Evolutionary conservation across 2,888 invertebrate genomes (phyloP).

Genomic region (Melanophora roralis): DNA sequence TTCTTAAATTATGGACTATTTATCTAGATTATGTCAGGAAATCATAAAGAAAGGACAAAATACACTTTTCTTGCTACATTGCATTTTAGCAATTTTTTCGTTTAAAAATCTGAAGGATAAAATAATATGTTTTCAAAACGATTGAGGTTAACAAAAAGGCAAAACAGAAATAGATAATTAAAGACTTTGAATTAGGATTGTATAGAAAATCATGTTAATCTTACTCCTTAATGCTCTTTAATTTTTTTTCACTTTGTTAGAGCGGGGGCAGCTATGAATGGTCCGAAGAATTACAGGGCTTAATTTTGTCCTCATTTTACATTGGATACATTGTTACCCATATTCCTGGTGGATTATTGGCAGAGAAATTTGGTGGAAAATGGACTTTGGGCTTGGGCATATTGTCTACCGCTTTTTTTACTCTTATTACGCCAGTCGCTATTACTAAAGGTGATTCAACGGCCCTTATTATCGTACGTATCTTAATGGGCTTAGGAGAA

Average conservation of each 20-base stretch:
- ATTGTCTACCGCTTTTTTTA: conserved; percentile 88
- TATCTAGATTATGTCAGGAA: too few relatives aligned
- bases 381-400: conserved; percentile 89
- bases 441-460: conserved; percentile 82
- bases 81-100: too few relatives aligned
- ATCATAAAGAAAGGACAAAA: too few relatives aligned
- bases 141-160: too few relatives aligned
- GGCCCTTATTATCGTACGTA: conserved; percentile 84
- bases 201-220: too few relatives aligned
- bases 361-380: conserved; percentile 91
- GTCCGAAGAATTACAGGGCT: conserved; percentile 84
- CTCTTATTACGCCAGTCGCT: conserved; percentile 86
- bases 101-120: too few relatives aligned
- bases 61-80: too few relatives aligned
- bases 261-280: conserved; percentile 78
- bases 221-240: too few relatives aligned
- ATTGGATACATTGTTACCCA: conserved; percentile 91
- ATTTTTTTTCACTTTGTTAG: conserved; percentile 15
- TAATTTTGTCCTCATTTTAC: conserved; percentile 89
- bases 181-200: too few relatives aligned
- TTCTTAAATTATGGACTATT: too few relatives aligned
- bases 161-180: too few relatives aligned
- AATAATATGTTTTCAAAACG: too few relatives aligned
- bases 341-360: conserved; percentile 88
- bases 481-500: conserved; percentile 90